Conservation (phyloP, 2,888 invertebrate species). For the Dione juno region DNA sequence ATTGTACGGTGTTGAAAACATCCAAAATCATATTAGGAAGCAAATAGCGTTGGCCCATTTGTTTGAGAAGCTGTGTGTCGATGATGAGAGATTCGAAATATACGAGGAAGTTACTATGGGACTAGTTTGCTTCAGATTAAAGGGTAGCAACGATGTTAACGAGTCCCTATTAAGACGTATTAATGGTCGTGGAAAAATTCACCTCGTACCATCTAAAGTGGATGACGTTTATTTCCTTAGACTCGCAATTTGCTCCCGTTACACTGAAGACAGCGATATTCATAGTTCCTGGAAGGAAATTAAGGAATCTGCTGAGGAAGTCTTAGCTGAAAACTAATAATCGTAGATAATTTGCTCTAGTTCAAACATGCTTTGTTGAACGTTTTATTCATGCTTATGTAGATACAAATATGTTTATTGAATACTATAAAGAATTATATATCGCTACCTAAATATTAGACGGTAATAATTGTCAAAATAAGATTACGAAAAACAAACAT, state of each 20-base stretch:
- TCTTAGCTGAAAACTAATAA: constrained; percentile 64
- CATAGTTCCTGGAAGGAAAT: constrained; percentile 94
- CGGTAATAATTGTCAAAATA: not conserved
- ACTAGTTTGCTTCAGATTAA: constrained; percentile 97
- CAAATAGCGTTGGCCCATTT: constrained; percentile 93
- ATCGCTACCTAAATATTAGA: not conserved
- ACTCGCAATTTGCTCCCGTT: constrained; percentile 94
- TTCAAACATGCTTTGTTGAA: not conserved
- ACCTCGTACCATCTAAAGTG: constrained; percentile 95
- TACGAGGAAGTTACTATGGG: constrained; percentile 95
- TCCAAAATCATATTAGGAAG: constrained; percentile 93
- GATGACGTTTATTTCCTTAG: constrained; percentile 92
- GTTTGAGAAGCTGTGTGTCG: constrained; percentile 90
- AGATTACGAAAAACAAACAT: not conserved
- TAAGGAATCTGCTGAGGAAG: constrained; percentile 87
- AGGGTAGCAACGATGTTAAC: constrained; percentile 92
- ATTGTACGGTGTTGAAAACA: constrained; percentile 93
- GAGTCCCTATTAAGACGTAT: constrained; percentile 92
- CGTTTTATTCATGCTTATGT: not conserved
- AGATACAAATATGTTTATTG: not conserved
- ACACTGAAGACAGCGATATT: constrained; percentile 91
- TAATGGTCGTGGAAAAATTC: constrained; percentile 95
- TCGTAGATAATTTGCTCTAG: constrained; percentile 4
- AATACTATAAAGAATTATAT: constrained; percentile 1
- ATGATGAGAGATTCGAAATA: constrained; percentile 94